Evolutionary conservation across 2,797 vertebrate genomes (phyloP), one percentile per base, ranked within the genome.

Genomic region (Tinamus major): DNA sequence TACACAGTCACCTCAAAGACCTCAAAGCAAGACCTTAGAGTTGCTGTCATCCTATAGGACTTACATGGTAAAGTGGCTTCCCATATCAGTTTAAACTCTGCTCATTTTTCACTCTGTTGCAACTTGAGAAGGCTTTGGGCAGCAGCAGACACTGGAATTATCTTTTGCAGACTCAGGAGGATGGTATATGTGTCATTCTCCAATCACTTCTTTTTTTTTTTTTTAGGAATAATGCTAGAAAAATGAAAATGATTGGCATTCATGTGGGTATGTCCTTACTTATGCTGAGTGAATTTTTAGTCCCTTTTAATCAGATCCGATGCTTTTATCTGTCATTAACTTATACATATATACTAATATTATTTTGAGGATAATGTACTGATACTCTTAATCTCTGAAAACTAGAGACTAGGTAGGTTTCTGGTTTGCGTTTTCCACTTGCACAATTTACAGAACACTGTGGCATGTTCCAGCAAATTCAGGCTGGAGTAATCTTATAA

Each of bases 101-200:
- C 44, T 37, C 27, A 49, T 79, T 95, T 94, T 90, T 82, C 49
- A 77, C 44, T 74, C 15, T 23, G 81, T 77, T 79, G 68, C 78
- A 68, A 49, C 81, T 77, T 87, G 71, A 77, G 81, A 75, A 92
- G 61, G 64, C 4, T 6, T 21, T 79, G 83, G 46, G 62, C 74
- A 92, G 74, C 67, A 86, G 39, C 2, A 79, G 61, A 33, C 51
- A 84, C 70, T 84, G 70, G 37, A 67, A 86, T 79, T 63, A 61
- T 74, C 42, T 92, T 69, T 81, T 93, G 70, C 79, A 67, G 42
- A 44, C 48, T 90, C 70, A 69, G 42, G 67, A 89, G 87, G 14
- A 74, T 86, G 51, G 49, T 49, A 46, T 41, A 11, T 41, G 4
- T 81, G 74, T 87, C 48, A 68, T 77, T 92, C 42, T 41, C 39